Percentiles rank a stretch among this genome's conserved stretches.
Conservation (phyloP, 1,140 invertebrate species). For the Pararge aegeria region DNA sequence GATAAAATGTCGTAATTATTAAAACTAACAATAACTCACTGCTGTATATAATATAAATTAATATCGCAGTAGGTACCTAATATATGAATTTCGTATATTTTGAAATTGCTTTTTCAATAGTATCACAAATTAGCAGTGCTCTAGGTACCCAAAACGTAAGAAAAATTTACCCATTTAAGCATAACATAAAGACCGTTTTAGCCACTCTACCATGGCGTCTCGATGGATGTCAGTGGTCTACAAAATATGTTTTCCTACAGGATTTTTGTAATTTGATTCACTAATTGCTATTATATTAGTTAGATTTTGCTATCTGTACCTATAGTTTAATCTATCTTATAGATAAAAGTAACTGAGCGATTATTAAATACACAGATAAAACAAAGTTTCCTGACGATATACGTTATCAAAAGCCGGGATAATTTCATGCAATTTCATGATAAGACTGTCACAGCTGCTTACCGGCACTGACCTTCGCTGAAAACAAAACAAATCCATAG, state of each 20-base stretch:
- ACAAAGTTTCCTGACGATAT: constrained; percentile 39
- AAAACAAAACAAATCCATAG: constrained; percentile 30
- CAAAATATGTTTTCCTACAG: not conserved
- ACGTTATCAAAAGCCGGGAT: constrained; percentile 33
- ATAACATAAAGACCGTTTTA: too few relatives aligned
- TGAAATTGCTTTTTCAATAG: too few relatives aligned
- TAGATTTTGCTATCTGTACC: constrained; percentile 3
- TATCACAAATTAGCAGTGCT: too few relatives aligned
- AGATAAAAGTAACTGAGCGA: constrained; percentile 21
- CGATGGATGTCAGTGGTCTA: not conserved
- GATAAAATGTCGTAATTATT: too few relatives aligned
- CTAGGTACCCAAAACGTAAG: too few relatives aligned
- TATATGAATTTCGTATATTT: too few relatives aligned
- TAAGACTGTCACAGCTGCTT: constrained; percentile 44
- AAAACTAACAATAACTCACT: too few relatives aligned
- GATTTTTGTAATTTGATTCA: not conserved
- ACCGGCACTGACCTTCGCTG: constrained; percentile 40
- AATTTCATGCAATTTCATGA: constrained; percentile 50
- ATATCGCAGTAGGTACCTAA: too few relatives aligned
- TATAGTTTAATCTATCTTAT: constrained; percentile 13
- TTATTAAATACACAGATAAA: constrained; percentile 39
- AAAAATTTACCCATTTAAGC: too few relatives aligned
- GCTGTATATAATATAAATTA: too few relatives aligned
- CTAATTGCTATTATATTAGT: constrained; percentile 4
- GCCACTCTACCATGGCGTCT: not conserved